phyloP scores from a whole-genome alignment of 53 echinoderm and acorn worm species.

The Luidia sarsii region DNA sequence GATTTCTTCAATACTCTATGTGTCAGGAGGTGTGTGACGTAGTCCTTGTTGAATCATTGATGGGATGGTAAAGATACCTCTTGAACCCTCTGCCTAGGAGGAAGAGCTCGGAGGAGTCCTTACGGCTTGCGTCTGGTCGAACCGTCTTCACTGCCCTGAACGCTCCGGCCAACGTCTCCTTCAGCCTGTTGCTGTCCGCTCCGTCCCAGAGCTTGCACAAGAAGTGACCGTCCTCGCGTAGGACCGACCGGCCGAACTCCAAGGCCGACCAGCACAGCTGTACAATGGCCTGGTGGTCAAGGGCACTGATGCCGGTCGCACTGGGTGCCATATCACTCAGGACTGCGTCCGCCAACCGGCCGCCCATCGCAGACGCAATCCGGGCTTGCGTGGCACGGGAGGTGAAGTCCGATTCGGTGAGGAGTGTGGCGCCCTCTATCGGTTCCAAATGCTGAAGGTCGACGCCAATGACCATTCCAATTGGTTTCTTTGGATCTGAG shows the following conservation, averaged over 20 bases:
- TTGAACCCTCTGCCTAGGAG: conserved; percentile 80
- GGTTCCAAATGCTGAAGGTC: conserved; percentile 80
- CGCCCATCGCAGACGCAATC: conserved; percentile 54
- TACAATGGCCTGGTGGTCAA: conserved; percentile 89
- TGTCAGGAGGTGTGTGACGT: no score
- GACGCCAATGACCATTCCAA: conserved; percentile 77
- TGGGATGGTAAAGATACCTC: conserved; percentile 49
- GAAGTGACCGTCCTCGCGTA: conserved; percentile 73
- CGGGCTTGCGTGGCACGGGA: conserved; percentile 48
- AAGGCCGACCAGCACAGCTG: conserved; percentile 51
- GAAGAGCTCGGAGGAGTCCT: conserved; percentile 85
- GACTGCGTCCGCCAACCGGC: conserved; percentile 48
- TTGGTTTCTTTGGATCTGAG: conserved; percentile 65
- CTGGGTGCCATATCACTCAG: conserved; percentile 96
- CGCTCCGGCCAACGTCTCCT: conserved; percentile 43
- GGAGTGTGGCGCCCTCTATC: conserved; percentile 72
- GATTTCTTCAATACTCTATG: background rate
- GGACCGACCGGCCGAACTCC: conserved; percentile 54
- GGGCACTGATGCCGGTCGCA: conserved; percentile 72
- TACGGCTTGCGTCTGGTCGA: conserved; percentile 82
- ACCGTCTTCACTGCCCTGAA: conserved; percentile 70
- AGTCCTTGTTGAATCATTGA: no score
- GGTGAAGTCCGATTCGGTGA: conserved; percentile 77
- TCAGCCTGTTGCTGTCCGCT: conserved; percentile 52
- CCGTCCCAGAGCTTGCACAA: conserved; percentile 93